Base-by-base conservation (phyloP, 1,140 invertebrate species). In the Drosophila sulfurigaster region DNA sequence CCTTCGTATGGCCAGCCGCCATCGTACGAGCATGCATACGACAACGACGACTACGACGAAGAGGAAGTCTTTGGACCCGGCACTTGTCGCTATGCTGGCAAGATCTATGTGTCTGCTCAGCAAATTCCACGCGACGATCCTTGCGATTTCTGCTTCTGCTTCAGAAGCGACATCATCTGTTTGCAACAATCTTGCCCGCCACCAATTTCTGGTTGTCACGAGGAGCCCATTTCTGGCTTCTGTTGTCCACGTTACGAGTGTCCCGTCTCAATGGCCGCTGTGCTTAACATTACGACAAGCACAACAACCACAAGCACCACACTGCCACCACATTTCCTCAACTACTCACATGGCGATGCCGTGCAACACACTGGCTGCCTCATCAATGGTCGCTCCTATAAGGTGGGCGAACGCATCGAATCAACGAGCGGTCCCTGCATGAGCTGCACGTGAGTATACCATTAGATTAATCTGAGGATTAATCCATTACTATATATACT, bases 61-160 rank as follows among this genome's bases (percentile, higher is more conserved):
- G 95, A 95, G 81, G 94, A 94, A 75, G 93, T 95, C 4, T 96
- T 97, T 79, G 97, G 97, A 49, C 97, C 96, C 28, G 97, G 97
- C 66, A 98, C 97, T 38, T 98, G 98, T 91, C 94, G 97, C 78
- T 98, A 97, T 87, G 97, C 97, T 52, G 97, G 97, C 78, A 97
- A 97, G 93, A 95, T 98, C 41, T 98, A 97, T 89, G 96, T 98
- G 35, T 98, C 97, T 1, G 98, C 98, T 3, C 97, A 98, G 93
- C 98, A 99, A 94, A 98, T 99, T 75, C 97, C 97, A 16, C 94
- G 97, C 79, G 96, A 98, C 70, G 97, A 99, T 94, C 97, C 98
- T 30, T 99, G 98, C 91, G 97, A 98, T 91, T 99, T 98, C 94
- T 99, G 98, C 93, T 99, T 99, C 95, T 99, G 98, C 94, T 99